A percentile compares a stretch with the other conserved stretches of the same genome.
These are phyloP conservation scores for Lithobates sylvaticus DNA, from an alignment of 2,797 vertebrate genomes.

Conservation along the genomic window DNA sequence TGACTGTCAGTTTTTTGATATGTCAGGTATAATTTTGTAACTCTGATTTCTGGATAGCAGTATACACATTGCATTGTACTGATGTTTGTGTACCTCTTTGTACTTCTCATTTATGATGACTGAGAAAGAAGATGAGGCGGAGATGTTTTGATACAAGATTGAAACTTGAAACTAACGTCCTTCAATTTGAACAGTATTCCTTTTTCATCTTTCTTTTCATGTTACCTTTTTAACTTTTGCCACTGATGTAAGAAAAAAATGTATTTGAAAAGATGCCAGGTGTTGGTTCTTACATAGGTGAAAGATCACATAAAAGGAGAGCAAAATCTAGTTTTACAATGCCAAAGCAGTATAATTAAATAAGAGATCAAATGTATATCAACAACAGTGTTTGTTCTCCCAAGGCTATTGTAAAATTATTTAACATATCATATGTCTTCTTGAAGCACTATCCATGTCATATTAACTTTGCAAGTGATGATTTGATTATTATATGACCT, in stretches of 20 bases:
- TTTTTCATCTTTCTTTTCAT: conserved; percentile 87
- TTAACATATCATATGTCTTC: conserved; percentile 67
- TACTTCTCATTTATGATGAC: conserved; percentile 80
- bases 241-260: conserved; percentile 80
- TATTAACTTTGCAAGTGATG: conserved; percentile 38
- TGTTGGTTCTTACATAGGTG: conserved; percentile 80
- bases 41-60: conserved; percentile 93
- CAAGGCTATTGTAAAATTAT: conserved; percentile 70
- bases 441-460: conserved; percentile 59
- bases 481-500: conserved; percentile 40
- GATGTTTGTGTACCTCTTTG: conserved; percentile 93
- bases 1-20: conserved; percentile 91
- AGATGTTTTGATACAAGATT: conserved; percentile 82
- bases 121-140: conserved; percentile 78
- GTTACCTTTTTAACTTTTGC: conserved; percentile 85
- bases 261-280: conserved; percentile 81
- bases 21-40: conserved; percentile 95
- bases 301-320: conserved; percentile 79
- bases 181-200: conserved; percentile 83
- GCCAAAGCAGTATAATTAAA: conserved; percentile 76
- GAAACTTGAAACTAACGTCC: conserved; percentile 84
- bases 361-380: conserved; percentile 79
- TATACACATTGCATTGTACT: conserved; percentile 86
- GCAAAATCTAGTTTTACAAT: conserved; percentile 76
- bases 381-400: conserved; percentile 79